A percentile compares a stretch with the other conserved stretches of the same genome.
Evolutionary conservation across 2,888 invertebrate species (phyloP).

Genomic region (Neoscelio sp.): DNA sequence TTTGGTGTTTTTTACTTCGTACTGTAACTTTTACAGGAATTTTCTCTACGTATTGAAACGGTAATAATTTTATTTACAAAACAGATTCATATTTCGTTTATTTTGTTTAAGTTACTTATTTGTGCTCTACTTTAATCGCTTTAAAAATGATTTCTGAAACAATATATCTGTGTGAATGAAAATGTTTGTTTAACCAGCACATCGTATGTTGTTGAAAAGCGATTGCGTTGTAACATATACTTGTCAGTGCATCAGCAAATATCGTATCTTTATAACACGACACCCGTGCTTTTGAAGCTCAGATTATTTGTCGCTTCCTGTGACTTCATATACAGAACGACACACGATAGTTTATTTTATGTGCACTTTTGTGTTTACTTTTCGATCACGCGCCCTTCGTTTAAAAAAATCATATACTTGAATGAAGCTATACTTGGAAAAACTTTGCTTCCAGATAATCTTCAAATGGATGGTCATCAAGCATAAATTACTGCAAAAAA

Average conservation of each 20-base stretch:
- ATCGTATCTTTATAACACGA: constrained; percentile 63
- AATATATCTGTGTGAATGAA: constrained; percentile 53
- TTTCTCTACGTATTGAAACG: too few relatives aligned
- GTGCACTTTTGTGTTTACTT: constrained; percentile 58
- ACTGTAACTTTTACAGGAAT: too few relatives aligned
- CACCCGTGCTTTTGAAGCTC: constrained; percentile 62
- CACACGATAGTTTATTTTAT: constrained; percentile 56
- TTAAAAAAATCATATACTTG: constrained; percentile 8
- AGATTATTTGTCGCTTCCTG: constrained; percentile 64
- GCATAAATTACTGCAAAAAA: too few relatives aligned
- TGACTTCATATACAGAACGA: constrained; percentile 50
- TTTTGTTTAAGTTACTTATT: not conserved
- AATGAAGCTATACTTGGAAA: constrained; percentile 1
- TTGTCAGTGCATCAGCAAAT: constrained; percentile 60
- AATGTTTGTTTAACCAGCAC: constrained; percentile 52
- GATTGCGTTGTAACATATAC: constrained; percentile 52
- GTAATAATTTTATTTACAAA: too few relatives aligned
- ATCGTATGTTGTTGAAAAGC: constrained; percentile 48
- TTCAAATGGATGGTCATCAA: too few relatives aligned
- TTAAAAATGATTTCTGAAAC: constrained; percentile 37
- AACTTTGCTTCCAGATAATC: too few relatives aligned
- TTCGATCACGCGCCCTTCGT: constrained; percentile 53
- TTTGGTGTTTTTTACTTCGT: too few relatives aligned
- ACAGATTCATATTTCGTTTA: too few relatives aligned
- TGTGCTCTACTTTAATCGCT: constrained; percentile 8